Percentiles rank a stretch among this genome's conserved stretches.
Conservation (phyloP, 2,797 vertebrate species). For the Meda fulgida region DNA sequence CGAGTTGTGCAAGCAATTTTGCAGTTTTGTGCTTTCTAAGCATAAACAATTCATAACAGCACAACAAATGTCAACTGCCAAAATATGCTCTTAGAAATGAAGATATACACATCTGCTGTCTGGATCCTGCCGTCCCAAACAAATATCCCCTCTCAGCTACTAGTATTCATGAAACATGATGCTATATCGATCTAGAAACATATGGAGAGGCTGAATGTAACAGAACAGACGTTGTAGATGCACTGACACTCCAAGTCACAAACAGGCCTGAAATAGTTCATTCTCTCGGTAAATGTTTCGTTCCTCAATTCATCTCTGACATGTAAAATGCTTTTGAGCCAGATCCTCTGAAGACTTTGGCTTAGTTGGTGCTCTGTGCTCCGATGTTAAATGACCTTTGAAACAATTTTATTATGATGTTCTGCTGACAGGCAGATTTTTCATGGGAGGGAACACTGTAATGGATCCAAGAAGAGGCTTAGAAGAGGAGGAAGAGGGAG, state of each 20-base stretch:
- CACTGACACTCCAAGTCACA: constrained; percentile 75
- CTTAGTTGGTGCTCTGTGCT: constrained; percentile 77
- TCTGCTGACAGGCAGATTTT: constrained; percentile 82
- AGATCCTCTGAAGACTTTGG: constrained; percentile 74
- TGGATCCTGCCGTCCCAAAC: constrained; percentile 30
- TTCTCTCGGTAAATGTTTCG: constrained; percentile 79
- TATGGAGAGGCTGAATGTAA: constrained; percentile 47
- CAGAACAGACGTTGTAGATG: constrained; percentile 66
- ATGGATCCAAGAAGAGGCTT: constrained; percentile 75
- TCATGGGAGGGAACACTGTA: constrained; percentile 75
- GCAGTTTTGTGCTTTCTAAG: constrained; percentile 53
- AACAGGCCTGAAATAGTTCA: constrained; percentile 75
- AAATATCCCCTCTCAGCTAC: constrained; percentile 25
- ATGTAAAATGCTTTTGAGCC: constrained; percentile 81
- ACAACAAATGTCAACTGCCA: constrained; percentile 47
- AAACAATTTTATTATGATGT: constrained; percentile 85
- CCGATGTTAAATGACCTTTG: constrained; percentile 85
- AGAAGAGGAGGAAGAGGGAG: constrained; percentile 68
- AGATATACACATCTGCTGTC: constrained; percentile 42
- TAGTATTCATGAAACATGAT: constrained; percentile 56
- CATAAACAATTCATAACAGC: constrained; percentile 43
- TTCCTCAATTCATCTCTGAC: constrained; percentile 81
- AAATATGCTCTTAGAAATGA: constrained; percentile 43
- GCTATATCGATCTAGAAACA: constrained; percentile 53
- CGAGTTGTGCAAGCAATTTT: constrained; percentile 43